Percentiles rank a stretch among this genome's conserved stretches.
Evolutionary conservation across 2,888 invertebrate genomes (phyloP).

Genomic region (Drosophila hamatofila): DNA sequence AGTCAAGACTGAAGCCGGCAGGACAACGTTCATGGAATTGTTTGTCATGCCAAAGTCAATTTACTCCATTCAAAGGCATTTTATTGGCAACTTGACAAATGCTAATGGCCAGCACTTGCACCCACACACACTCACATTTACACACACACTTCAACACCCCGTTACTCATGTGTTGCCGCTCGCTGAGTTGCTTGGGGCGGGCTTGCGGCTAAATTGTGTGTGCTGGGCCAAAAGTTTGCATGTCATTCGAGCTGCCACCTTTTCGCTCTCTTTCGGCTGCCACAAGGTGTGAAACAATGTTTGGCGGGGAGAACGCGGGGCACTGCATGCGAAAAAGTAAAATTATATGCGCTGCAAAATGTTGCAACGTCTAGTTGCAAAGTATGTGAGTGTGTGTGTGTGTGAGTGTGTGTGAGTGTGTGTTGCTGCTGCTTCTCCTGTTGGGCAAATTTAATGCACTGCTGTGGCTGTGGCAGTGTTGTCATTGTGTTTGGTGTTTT

Average conservation of each 20-base stretch:
- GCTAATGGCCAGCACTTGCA: constrained; percentile 62
- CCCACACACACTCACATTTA: constrained; percentile 13
- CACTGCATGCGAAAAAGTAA: constrained; percentile 24
- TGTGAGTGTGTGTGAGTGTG: constrained; percentile 27
- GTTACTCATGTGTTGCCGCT: constrained; percentile 20
- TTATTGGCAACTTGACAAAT: constrained; percentile 77
- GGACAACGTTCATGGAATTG: constrained; percentile 61
- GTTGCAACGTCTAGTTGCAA: constrained; percentile 45
- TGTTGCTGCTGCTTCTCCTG: constrained; percentile 28
- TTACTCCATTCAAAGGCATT: constrained; percentile 75
- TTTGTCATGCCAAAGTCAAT: constrained; percentile 80
- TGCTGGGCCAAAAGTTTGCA: constrained; percentile 70
- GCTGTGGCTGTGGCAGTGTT: constrained; percentile 35
- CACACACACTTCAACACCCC: constrained; percentile 1
- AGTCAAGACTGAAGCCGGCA: constrained; percentile 17
- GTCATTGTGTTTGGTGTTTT: constrained; percentile 18
- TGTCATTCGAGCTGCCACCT: constrained; percentile 70
- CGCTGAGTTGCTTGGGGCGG: background rate
- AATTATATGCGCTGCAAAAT: constrained; percentile 58
- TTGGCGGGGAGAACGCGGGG: background rate
- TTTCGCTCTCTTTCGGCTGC: constrained; percentile 15
- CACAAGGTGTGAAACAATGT: constrained; percentile 69
- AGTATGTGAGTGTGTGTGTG: constrained; percentile 26
- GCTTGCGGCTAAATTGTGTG: constrained; percentile 34
- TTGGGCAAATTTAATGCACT: constrained; percentile 61